Evolutionary conservation across 1,140 invertebrate species (phyloP).

Genomic region (Paramacrobiotus metropolitanus): DNA sequence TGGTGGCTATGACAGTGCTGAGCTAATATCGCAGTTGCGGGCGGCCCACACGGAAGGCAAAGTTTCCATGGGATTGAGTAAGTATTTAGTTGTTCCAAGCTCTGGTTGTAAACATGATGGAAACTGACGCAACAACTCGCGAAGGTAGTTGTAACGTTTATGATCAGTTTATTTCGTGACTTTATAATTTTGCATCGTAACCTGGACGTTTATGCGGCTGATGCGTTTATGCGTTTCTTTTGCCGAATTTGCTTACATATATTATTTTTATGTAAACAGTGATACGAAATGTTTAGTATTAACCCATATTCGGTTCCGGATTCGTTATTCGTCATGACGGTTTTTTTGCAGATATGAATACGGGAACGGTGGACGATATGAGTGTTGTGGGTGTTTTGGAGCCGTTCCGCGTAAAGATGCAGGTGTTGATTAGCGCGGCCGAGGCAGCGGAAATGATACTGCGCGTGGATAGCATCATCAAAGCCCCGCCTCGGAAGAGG

Average conservation of each 20-base stretch:
- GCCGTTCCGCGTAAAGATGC: constrained; percentile 83
- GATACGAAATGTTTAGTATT: too few relatives aligned
- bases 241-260: too few relatives aligned
- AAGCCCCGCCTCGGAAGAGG: constrained; percentile 70
- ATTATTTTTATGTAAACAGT: too few relatives aligned
- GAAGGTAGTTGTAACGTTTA: too few relatives aligned
- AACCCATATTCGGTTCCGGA: too few relatives aligned
- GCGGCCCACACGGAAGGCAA: constrained; percentile 61
- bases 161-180: too few relatives aligned
- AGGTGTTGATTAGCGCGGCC: constrained; percentile 72
- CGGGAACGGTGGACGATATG: constrained; percentile 61
- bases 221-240: too few relatives aligned
- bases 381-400: constrained; percentile 72
- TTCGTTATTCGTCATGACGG: too few relatives aligned
- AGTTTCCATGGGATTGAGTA: constrained; percentile 55
- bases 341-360: constrained; percentile 50
- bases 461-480: constrained; percentile 89
- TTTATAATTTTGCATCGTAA: too few relatives aligned
- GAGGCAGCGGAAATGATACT: constrained; percentile 99
- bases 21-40: constrained; percentile 64
- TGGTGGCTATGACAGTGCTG: constrained; percentile 89
- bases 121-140: too few relatives aligned
- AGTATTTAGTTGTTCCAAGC: constrained; percentile 15
- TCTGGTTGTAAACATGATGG: not conserved
- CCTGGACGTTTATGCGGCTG: too few relatives aligned